These are phyloP conservation scores for Caenorhabditis wallacei DNA, from an alignment of 2,888 invertebrate genomes.

Conservation along the genomic window DNA sequence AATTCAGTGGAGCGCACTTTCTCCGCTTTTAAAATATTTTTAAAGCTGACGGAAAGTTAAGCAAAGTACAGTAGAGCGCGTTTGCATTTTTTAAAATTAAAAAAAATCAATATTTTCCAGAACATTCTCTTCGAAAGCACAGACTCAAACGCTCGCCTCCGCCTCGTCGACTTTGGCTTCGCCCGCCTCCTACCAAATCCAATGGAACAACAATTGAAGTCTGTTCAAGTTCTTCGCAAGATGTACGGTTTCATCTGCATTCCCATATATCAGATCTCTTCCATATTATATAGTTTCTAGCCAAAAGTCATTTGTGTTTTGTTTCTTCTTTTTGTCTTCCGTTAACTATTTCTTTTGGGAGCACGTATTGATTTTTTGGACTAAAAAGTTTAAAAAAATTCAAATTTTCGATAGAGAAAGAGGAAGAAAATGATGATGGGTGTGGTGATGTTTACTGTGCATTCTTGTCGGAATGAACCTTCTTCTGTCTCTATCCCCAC, in stretches of 20 bases:
- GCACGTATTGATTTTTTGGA: background rate
- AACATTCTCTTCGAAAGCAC: slow-evolving; percentile 88
- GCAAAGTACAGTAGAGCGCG: no score
- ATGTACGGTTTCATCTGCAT: slow-evolving; percentile 63
- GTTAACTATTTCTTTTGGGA: background rate
- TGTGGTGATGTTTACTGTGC: no score
- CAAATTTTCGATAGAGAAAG: slow-evolving; percentile 45
- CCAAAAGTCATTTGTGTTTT: slow-evolving; percentile 57
- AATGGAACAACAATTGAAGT: slow-evolving; percentile 77
- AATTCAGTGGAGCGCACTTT: no score
- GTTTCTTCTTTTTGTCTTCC: slow-evolving; percentile 2
- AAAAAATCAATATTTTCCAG: no score
- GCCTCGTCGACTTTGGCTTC: slow-evolving; percentile 97
- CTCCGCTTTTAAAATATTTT: no score
- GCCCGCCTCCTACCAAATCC: slow-evolving; percentile 88
- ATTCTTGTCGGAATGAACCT: background rate
- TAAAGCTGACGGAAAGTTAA: no score
- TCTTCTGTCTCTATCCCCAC: slow-evolving; percentile 7
- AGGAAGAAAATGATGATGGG: background rate
- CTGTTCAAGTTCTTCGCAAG: slow-evolving; percentile 73
- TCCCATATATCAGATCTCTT: slow-evolving; percentile 1
- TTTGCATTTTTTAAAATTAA: no score
- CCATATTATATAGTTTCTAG: slow-evolving; percentile 34
- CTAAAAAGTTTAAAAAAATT: background rate
- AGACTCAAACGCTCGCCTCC: slow-evolving; percentile 87